A percentile compares a stretch with the other conserved stretches of the same genome.
Conservation (phyloP, 2,888 invertebrate genomes). For the Leptinotarsa rubiginosa region DNA sequence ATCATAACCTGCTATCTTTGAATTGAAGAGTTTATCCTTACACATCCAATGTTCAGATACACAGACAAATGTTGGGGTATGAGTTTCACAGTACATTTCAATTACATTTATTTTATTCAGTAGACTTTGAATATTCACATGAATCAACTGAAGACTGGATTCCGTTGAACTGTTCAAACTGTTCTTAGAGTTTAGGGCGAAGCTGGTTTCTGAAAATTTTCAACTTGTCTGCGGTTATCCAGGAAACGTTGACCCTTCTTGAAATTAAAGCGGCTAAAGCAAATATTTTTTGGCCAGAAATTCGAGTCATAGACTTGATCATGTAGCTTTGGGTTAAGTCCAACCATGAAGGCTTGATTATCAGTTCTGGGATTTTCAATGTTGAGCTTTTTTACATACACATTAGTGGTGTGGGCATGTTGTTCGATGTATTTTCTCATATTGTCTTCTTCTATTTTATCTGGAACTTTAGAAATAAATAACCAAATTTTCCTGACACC, state of each 20-base stretch:
- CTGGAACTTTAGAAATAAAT: constrained; percentile 4
- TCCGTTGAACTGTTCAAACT: background rate
- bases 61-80: constrained; percentile 16
- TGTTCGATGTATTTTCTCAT: constrained; percentile 1
- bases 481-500: constrained; percentile 7
- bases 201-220: constrained; percentile 17
- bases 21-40: constrained; percentile 5
- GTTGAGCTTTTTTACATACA: background rate
- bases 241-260: constrained; percentile 3
- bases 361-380: background rate
- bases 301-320: constrained; percentile 9
- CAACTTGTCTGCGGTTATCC: background rate
- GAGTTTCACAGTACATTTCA: constrained; percentile 11
- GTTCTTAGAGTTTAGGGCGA: background rate
- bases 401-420: background rate
- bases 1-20: constrained; percentile 19
- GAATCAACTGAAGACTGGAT: background rate
- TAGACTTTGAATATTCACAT: constrained; percentile 22
- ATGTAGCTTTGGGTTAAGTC: background rate
- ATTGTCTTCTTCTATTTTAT: background rate
- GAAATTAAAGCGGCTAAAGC: constrained; percentile 16
- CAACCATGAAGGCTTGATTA: constrained; percentile 16
- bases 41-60: constrained; percentile 23
- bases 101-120: constrained; percentile 19
- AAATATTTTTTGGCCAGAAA: constrained; percentile 12